Conservation (phyloP, 2,797 vertebrate species). For the Chiloscyllium punctatum region DNA sequence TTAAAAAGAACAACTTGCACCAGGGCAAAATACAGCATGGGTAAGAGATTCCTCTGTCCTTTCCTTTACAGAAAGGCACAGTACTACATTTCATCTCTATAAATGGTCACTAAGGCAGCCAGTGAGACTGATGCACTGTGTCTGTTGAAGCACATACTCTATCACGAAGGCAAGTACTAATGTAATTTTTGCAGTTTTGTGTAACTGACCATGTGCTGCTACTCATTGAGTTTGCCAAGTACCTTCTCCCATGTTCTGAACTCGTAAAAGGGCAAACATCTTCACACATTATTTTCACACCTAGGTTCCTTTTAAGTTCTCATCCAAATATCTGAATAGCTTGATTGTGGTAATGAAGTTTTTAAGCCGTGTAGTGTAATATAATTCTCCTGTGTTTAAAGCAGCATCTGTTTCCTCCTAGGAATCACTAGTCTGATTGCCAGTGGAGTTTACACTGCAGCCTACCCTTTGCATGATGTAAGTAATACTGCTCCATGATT, state of each 20-base stretch:
- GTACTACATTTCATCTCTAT: background rate
- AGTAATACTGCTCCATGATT: conserved; percentile 53
- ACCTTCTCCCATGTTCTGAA: background rate
- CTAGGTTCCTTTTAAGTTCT: background rate
- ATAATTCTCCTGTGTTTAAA: conserved; percentile 36
- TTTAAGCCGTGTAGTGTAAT: background rate
- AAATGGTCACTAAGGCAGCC: background rate
- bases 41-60: conserved; percentile 58
- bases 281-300: background rate
- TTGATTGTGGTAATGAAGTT: background rate
- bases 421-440: conserved; percentile 89
- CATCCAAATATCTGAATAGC: background rate
- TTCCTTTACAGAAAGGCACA: background rate
- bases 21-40: conserved; percentile 78
- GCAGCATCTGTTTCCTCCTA: conserved; percentile 50
- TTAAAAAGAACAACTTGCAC: conserved; percentile 84
- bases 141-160: background rate
- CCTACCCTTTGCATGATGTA: conserved; percentile 88
- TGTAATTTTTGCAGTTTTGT: background rate
- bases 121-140: background rate
- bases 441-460: conserved; percentile 77
- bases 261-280: background rate
- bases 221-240: background rate
- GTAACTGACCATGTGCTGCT: background rate
- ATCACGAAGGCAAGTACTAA: background rate